Evolutionary conservation across 2,888 invertebrate species (phyloP).

Genomic region (Rhamnusium bicolor): DNA sequence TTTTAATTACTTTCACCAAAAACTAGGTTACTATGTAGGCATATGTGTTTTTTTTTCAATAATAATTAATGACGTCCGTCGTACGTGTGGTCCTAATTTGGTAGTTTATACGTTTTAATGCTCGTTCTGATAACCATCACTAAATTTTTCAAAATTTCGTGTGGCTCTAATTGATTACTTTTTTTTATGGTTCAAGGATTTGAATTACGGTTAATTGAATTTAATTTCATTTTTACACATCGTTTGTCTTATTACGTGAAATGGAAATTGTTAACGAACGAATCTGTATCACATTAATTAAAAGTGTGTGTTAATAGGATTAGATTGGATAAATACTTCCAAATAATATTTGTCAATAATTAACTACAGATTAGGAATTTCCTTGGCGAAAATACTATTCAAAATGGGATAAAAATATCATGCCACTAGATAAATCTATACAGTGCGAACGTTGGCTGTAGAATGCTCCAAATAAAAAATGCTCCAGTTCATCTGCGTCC

Average conservation of each 20-base stretch:
- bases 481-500: no score
- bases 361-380: no score
- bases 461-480: no score
- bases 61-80: constrained; percentile 32
- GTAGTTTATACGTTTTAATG: constrained; percentile 16
- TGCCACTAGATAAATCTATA: no score
- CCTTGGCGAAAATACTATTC: no score
- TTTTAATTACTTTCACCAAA: background rate
- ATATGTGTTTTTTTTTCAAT: background rate
- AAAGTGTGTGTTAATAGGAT: constrained; percentile 1
- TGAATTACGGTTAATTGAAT: constrained; percentile 3
- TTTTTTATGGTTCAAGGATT: constrained; percentile 12
- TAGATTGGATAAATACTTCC: no score
- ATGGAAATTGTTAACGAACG: background rate
- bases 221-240: constrained; percentile 19
- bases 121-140: constrained; percentile 33
- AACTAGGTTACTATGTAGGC: background rate
- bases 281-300: constrained; percentile 8
- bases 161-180: constrained; percentile 23
- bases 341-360: no score
- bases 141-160: constrained; percentile 23
- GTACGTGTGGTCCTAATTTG: constrained; percentile 39
- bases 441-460: no score
- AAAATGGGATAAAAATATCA: no score
- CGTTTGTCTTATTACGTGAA: background rate